Conservation (phyloP, 2,888 invertebrate genomes). For the Melinaea menophilus region DNA sequence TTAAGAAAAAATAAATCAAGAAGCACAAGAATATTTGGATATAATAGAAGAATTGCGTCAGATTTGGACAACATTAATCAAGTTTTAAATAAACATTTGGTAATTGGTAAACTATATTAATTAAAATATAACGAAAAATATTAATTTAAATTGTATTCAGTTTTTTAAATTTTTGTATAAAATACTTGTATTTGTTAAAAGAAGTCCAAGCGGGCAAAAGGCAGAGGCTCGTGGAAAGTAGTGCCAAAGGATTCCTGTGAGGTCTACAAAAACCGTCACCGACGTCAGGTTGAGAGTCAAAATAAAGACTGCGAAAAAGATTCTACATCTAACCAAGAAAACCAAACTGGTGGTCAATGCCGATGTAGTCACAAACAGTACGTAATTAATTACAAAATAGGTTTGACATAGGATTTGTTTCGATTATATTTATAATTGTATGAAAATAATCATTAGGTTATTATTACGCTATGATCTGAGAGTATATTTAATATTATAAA, state of each 20-base stretch:
- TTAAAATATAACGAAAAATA: background rate
- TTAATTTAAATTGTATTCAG: too few species aligned
- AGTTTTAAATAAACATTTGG: slow-evolving; percentile 37
- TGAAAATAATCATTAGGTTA: too few species aligned
- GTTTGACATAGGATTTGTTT: too few species aligned
- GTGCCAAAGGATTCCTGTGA: slow-evolving; percentile 60
- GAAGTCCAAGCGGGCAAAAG: slow-evolving; percentile 39
- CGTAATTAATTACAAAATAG: background rate
- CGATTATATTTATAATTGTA: too few species aligned
- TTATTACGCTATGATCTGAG: too few species aligned
- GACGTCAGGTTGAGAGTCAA: slow-evolving; percentile 29
- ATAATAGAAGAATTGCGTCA: slow-evolving; percentile 9
- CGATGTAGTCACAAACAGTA: background rate
- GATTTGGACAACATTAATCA: slow-evolving; percentile 39
- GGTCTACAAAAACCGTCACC: slow-evolving; percentile 47
- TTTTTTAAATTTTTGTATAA: too few species aligned
- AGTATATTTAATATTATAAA: too few species aligned
- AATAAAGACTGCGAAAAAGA: slow-evolving; percentile 15
- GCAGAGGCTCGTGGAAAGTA: slow-evolving; percentile 46
- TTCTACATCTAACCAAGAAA: slow-evolving; percentile 16
- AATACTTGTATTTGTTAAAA: slow-evolving; percentile 24
- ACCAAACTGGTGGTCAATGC: slow-evolving; percentile 8
- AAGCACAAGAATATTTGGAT: slow-evolving; percentile 9
- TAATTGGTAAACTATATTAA: slow-evolving; percentile 25
- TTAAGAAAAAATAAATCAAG: slow-evolving; percentile 12